Base-by-base conservation (phyloP, 2,113 vertebrate species). In the Serinus canaria region DNA sequence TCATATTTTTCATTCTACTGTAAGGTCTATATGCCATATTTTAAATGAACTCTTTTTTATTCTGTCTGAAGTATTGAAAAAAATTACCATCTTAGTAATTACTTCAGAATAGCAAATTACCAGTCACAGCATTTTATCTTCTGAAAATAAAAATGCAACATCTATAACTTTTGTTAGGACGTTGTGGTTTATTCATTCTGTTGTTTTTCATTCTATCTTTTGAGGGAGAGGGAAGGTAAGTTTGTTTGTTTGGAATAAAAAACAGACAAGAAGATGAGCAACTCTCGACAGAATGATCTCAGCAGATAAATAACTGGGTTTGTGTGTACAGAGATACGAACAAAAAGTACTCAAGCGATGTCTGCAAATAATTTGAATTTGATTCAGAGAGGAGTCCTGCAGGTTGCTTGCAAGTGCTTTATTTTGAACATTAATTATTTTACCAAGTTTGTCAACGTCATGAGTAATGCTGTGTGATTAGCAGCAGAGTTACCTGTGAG, bases 41-140 rank as follows among this genome's bases (percentile, higher is more conserved):
- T 88, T 83, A 92, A 52, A 83, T 44, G 4, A 92, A 39, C 47
- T 83, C 63, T 74, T 92, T 94, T 90, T 93, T 77, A 88, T 92
- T 72, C n/a, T 86, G 77, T 90, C 83, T 90, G 59, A 88, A 92
- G 33, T 86, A 88, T 2, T 58, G 79, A 83, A 93, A 96, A 91
- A 88, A 83, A 58, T n/a, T 46, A 55, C 59, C 55, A 39, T 55
- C 20, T 94, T 72, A 77, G 66, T 84, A 89, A 94, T 93, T 88
- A 77, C 52, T 95, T 93, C 49, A 58, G 52, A 90, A 87, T 52
- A 90, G 27, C 60, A 93, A 86, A 88, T 86, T 81, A 90, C 69
- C 24, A 92, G 33, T 59, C 67, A 74, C 55, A 77, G 46, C n/a
- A 83, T 94, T 93, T 91, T 93, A 41, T 89, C 62, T 91, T 83